Evolutionary conservation across 2,113 vertebrate species (phyloP).

Genomic region (Cinclus mexicanus): DNA sequence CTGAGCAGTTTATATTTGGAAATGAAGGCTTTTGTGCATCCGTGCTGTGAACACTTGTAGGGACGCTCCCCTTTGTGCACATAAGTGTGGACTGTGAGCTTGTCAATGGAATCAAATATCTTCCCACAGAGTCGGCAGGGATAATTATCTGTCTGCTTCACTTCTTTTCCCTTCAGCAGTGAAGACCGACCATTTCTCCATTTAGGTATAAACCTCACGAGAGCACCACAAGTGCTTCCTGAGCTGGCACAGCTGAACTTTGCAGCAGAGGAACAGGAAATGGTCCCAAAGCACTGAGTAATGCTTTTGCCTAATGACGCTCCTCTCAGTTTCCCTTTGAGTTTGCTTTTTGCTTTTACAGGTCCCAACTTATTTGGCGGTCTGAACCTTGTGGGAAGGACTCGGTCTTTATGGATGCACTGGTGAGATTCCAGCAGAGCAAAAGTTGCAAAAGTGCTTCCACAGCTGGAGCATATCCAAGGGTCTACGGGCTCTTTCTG

Average conservation of each 20-base stretch:
- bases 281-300: constrained; percentile 19
- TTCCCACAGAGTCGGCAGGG: constrained; percentile 75
- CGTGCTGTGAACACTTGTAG: constrained; percentile 74
- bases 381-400: constrained; percentile 39
- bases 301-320: constrained; percentile 38
- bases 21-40: constrained; percentile 79
- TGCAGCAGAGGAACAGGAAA: constrained; percentile 23
- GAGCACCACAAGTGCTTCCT: constrained; percentile 30
- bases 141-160: constrained; percentile 58
- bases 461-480: constrained; percentile 63
- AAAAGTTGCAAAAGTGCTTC: constrained; percentile 61
- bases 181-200: constrained; percentile 58
- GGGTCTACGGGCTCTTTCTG: constrained; percentile 60
- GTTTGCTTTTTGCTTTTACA: constrained; percentile 61
- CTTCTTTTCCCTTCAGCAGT: constrained; percentile 66
- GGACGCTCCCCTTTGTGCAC: constrained; percentile 75
- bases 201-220: constrained; percentile 52
- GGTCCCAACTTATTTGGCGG: constrained; percentile 49
- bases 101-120: constrained; percentile 73
- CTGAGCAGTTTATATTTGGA: constrained; percentile 82
- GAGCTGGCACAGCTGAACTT: constrained; percentile 37
- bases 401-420: constrained; percentile 54
- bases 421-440: constrained; percentile 63
- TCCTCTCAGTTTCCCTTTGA: constrained; percentile 57
- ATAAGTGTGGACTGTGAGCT: constrained; percentile 71